Evolutionary conservation across 1,140 invertebrate genomes (phyloP).

Genomic region (Orchesella cincta): DNA sequence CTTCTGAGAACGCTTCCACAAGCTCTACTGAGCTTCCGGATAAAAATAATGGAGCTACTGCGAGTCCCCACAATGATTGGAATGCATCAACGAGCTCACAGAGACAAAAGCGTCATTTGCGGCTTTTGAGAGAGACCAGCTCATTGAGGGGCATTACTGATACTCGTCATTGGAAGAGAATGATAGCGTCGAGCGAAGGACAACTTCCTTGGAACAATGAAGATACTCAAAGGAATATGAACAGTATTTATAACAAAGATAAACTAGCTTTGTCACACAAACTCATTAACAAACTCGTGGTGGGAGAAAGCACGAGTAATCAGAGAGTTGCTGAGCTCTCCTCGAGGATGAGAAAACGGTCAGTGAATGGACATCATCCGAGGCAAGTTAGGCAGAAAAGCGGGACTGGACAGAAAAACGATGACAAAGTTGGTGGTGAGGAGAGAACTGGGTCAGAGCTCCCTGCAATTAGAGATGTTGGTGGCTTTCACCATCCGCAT

Average conservation of each 20-base stretch:
- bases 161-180: neutral
- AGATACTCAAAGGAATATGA: neutral
- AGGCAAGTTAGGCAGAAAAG: neutral
- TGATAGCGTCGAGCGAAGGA: neutral
- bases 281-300: too few species aligned
- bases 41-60: neutral
- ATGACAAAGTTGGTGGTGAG: neutral
- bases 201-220: neutral
- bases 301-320: neutral
- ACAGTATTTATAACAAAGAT: neutral
- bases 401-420: neutral
- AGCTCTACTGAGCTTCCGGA: neutral
- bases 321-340: too few species aligned
- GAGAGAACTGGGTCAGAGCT: neutral
- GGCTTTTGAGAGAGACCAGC: neutral
- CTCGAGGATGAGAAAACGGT: neutral
- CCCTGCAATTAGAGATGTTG: neutral
- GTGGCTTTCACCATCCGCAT: conserved; percentile 2
- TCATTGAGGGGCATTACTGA: neutral
- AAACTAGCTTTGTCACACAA: too few species aligned
- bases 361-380: neutral
- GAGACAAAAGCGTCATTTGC: conserved; percentile 17
- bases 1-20: neutral
- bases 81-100: neutral
- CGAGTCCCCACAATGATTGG: neutral